phyloP scores from a whole-genome alignment of 53 echinoderm and acorn worm genomes.

The Paracentrotus lividus region DNA sequence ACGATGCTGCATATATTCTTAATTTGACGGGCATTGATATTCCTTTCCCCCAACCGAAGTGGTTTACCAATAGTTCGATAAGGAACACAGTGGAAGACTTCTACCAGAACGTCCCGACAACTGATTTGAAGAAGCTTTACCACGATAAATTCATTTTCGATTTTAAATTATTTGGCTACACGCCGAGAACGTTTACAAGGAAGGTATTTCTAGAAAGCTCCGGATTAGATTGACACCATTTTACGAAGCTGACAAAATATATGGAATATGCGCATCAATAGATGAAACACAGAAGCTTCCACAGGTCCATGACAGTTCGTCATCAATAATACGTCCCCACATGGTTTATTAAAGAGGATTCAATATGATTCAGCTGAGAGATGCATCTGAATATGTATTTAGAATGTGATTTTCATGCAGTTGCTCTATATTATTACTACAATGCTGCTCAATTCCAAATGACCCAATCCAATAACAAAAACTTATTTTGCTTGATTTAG shows the following conservation, averaged over 20 bases:
- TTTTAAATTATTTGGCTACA: slow-evolving; percentile 52
- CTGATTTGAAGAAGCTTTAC: background rate
- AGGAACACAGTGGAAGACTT: background rate
- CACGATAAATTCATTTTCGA: background rate
- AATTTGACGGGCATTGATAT: background rate
- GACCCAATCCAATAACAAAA: too few species aligned
- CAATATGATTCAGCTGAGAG: background rate
- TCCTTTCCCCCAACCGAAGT: background rate
- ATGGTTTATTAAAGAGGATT: too few species aligned
- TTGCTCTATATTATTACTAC: too few species aligned
- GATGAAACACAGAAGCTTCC: too few species aligned
- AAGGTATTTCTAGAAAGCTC: background rate
- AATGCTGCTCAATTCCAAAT: too few species aligned
- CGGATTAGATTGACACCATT: too few species aligned
- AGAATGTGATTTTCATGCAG: background rate
- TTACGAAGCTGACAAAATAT: too few species aligned
- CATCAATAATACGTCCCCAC: too few species aligned
- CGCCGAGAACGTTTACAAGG: background rate
- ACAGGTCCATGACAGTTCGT: too few species aligned
- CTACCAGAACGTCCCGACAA: background rate
- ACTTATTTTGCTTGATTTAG: too few species aligned
- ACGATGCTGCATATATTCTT: slow-evolving; percentile 17
- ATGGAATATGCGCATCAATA: too few species aligned
- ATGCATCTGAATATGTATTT: background rate
- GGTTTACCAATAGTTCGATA: background rate